phyloP scores from a whole-genome alignment of 2,797 vertebrate genomes.

The Eurystomus glaucurus region DNA sequence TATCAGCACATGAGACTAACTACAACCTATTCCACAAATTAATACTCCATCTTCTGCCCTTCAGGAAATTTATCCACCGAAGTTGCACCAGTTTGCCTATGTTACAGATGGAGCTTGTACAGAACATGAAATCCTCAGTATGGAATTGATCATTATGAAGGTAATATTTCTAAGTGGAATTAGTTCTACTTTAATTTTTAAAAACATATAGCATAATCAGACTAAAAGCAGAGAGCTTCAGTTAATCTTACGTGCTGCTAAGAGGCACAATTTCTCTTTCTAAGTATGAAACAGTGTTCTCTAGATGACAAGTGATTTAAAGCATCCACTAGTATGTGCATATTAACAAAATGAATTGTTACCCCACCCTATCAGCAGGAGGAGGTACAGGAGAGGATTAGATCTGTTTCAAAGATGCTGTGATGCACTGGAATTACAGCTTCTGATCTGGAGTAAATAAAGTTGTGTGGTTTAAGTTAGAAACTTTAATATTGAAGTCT shows the following conservation, averaged over 20 bases:
- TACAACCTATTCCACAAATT: not conserved
- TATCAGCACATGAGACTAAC: not conserved
- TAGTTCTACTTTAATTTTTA: not conserved
- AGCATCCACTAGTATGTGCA: not conserved
- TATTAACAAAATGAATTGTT: not conserved
- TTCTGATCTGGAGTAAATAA: not conserved
- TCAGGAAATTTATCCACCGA: constrained; percentile 98
- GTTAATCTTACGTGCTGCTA: not conserved
- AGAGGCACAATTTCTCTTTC: not conserved
- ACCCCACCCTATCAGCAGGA: not conserved
- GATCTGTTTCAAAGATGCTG: not conserved
- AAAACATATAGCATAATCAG: not conserved
- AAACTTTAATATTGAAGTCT: not conserved
- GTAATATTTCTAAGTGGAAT: constrained; percentile 75
- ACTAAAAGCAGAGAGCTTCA: constrained; percentile 8
- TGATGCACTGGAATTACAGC: not conserved
- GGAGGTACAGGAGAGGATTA: not conserved
- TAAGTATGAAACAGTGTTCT: not conserved
- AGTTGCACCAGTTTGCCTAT: constrained; percentile 96
- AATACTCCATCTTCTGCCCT: not conserved
- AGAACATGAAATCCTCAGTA: constrained; percentile 94
- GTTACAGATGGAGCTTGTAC: constrained; percentile 96
- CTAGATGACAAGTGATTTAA: not conserved
- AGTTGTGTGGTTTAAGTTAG: not conserved
- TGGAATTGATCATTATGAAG: constrained; percentile 98